Percentiles rank a stretch among this genome's conserved stretches.
phyloP scores from a whole-genome alignment of 2,113 vertebrate genomes.

The Dicerorhinus sumatrensis region DNA sequence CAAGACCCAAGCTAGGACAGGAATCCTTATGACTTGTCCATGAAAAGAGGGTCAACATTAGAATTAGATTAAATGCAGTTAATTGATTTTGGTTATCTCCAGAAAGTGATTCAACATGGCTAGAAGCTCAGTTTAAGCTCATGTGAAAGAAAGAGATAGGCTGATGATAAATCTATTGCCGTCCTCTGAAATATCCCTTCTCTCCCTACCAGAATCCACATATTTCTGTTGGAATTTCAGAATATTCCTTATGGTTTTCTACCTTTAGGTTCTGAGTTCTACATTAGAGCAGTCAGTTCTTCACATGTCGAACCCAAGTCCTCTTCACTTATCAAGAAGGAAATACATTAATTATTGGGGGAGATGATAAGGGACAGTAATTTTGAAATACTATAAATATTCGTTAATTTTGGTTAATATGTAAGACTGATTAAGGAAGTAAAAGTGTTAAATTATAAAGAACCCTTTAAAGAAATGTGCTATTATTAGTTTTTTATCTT shows the following conservation, averaged over 20 bases:
- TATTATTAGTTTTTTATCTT: not conserved
- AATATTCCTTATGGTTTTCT: not conserved
- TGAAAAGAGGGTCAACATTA: not conserved
- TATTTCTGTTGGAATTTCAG: not conserved
- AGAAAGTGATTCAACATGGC: not conserved
- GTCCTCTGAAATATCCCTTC: not conserved
- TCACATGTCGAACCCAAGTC: not conserved
- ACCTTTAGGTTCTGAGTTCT: not conserved
- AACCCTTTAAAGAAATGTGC: not conserved
- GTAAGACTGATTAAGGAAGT: not conserved
- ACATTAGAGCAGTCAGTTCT: not conserved
- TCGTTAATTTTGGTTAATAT: not conserved
- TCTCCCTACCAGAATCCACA: not conserved
- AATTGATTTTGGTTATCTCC: not conserved
- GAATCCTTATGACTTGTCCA: not conserved
- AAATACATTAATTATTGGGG: not conserved
- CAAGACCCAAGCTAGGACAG: not conserved
- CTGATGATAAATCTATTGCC: not conserved
- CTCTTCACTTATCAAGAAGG: not conserved
- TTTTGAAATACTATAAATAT: not conserved
- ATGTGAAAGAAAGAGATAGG: not conserved
- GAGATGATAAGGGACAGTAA: not conserved
- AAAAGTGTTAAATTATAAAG: not conserved
- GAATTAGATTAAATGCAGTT: not conserved
- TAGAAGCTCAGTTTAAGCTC: not conserved